Evolutionary conservation across 2,888 invertebrate species (phyloP).

Genomic region (Eupithecia pulchellata): DNA sequence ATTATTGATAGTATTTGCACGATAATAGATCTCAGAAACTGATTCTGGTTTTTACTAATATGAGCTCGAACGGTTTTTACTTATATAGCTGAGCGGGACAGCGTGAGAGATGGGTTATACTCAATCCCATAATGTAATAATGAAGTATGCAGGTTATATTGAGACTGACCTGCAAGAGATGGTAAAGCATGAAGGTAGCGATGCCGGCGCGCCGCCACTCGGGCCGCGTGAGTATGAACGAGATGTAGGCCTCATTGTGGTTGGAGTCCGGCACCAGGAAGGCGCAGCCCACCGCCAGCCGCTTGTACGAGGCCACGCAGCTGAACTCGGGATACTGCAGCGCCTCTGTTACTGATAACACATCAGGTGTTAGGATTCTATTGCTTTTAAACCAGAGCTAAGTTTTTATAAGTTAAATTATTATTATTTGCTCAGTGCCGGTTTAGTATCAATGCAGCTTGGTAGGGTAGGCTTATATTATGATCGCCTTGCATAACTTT

Average conservation of each 20-base stretch:
- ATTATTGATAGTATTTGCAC: no score
- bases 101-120: no score
- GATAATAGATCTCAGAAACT: no score
- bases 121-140: background rate
- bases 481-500: no score
- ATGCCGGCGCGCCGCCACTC: slow-evolving; percentile 94
- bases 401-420: no score
- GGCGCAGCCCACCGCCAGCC: slow-evolving; percentile 94
- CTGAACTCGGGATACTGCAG: slow-evolving; percentile 97
- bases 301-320: slow-evolving; percentile 93
- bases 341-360: slow-evolving; percentile 91
- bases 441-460: no score
- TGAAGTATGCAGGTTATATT: background rate
- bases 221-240: slow-evolving; percentile 94
- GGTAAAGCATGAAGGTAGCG: slow-evolving; percentile 96
- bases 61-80: no score
- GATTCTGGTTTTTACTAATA: no score
- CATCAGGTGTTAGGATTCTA: background rate
- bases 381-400: background rate
- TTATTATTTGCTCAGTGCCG: no score
- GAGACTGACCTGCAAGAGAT: slow-evolving; percentile 90
- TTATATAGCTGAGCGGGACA: no score
- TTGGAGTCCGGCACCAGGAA: slow-evolving; percentile 94
- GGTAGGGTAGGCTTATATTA: no score
- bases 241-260: slow-evolving; percentile 94